Evolutionary conservation across 2,113 vertebrate species (phyloP).

Genomic region (Lasiurus borealis): DNA sequence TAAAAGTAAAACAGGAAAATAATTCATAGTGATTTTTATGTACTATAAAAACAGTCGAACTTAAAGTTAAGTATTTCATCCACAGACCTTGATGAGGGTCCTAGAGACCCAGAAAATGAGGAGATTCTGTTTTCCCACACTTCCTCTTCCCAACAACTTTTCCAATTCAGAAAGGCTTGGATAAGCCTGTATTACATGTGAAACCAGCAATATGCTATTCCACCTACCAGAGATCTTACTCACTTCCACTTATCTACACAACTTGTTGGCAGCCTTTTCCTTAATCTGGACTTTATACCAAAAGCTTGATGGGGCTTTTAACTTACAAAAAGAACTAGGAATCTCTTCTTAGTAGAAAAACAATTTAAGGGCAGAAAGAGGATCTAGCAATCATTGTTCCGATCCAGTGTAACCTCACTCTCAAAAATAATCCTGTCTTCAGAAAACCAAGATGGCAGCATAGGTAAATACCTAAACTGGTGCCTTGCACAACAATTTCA

Average conservation of each 20-base stretch:
- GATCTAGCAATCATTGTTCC: neutral
- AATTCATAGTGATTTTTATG: neutral
- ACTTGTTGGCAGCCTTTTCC: neutral
- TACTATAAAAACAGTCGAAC: neutral
- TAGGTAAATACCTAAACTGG: too few species aligned
- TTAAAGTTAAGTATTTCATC: neutral
- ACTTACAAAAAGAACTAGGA: neutral
- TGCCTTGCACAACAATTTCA: too few species aligned
- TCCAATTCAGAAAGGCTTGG: neutral
- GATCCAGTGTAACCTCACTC: neutral
- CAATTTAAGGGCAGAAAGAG: neutral
- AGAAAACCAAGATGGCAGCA: too few species aligned
- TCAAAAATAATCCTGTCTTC: neutral
- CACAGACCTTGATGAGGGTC: neutral
- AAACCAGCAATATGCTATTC: neutral
- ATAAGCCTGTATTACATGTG: too few species aligned
- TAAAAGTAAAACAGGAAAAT: constrained; percentile 41
- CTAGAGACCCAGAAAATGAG: neutral
- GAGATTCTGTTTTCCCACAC: neutral
- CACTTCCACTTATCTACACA: neutral
- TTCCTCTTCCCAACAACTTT: neutral
- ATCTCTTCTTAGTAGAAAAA: neutral
- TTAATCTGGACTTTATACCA: neutral
- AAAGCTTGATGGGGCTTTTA: neutral
- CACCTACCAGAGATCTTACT: neutral